These are phyloP conservation scores for Beroe ovata DNA, from an alignment of 37 sponge, comb jelly and placozoan genomes.

Conservation along the genomic window DNA sequence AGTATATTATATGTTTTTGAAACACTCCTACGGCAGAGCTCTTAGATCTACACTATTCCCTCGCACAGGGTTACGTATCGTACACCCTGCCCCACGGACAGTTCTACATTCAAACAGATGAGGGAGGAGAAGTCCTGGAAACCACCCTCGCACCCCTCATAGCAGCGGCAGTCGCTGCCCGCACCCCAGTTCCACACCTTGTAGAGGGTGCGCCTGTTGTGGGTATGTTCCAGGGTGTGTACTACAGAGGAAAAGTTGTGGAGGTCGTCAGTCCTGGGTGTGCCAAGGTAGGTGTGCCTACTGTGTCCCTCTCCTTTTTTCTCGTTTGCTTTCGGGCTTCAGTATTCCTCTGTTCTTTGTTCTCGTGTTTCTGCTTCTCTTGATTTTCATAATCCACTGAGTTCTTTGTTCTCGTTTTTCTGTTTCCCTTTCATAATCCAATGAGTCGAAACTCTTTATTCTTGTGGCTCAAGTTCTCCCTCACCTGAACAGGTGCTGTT, in stretches of 20 bases:
- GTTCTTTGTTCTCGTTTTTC: too few relatives aligned
- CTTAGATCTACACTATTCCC: too few relatives aligned
- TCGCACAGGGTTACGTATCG: slow-evolving; percentile 4
- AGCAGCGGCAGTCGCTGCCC: slow-evolving; percentile 8
- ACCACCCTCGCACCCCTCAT: slow-evolving; percentile 19
- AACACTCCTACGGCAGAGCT: too few relatives aligned
- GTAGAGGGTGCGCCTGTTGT: slow-evolving; percentile 20
- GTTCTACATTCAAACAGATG: neutral
- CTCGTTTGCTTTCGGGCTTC: neutral
- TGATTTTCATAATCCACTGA: neutral
- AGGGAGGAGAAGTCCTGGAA: neutral
- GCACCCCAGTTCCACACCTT: neutral
- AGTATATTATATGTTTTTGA: too few relatives aligned
- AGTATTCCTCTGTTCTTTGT: neutral
- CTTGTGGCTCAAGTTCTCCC: too few relatives aligned
- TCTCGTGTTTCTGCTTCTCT: neutral
- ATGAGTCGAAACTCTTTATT: too few relatives aligned
- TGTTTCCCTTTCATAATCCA: too few relatives aligned
- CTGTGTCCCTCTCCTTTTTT: neutral
- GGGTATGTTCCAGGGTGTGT: slow-evolving; percentile 5
- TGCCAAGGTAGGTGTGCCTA: neutral
- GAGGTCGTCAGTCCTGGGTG: neutral
- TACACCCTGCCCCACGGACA: slow-evolving; percentile 5
- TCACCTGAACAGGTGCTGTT: slow-evolving; percentile 23
- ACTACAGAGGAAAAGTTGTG: neutral